Evolutionary conservation across 2,888 invertebrate species (phyloP).

Genomic region (Chrysopilus asiliformis): DNA sequence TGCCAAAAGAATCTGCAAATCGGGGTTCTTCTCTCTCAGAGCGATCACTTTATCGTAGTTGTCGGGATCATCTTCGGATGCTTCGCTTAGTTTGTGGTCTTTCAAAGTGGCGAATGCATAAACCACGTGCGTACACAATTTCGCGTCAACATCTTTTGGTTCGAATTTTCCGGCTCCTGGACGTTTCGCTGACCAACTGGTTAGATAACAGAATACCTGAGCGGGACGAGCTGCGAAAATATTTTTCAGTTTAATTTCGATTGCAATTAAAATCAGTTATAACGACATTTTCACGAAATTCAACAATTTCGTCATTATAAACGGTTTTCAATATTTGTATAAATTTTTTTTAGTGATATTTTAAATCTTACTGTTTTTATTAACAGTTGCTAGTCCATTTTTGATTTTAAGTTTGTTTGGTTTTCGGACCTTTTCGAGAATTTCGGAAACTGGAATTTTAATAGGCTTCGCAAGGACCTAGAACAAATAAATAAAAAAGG

Average conservation of each 20-base stretch:
- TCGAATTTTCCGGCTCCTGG: constrained; percentile 77
- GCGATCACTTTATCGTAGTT: constrained; percentile 77
- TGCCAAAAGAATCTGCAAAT: constrained; percentile 71
- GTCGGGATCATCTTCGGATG: constrained; percentile 67
- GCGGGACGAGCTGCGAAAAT: constrained; percentile 75
- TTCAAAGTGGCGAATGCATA: constrained; percentile 89
- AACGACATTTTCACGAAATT: no score
- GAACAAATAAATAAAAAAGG: no score
- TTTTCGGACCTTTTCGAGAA: constrained; percentile 55
- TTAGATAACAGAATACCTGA: constrained; percentile 87
- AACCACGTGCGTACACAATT: constrained; percentile 85
- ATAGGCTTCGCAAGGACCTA: constrained; percentile 54
- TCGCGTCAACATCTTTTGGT: constrained; percentile 78
- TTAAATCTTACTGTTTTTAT: constrained; percentile 48
- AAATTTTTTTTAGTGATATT: not conserved
- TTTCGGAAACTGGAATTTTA: constrained; percentile 61
- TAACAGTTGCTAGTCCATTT: constrained; percentile 37
- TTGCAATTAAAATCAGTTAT: no score
- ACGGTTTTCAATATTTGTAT: no score
- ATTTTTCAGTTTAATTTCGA: no score
- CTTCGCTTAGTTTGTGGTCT: constrained; percentile 68
- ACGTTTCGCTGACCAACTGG: constrained; percentile 91
- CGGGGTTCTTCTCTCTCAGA: constrained; percentile 75
- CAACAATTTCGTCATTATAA: no score
- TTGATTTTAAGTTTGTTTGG: constrained; percentile 47